Percentiles rank a stretch among this genome's conserved stretches.
Conservation (phyloP, 2,113 vertebrate genomes). For the Ahaetulla prasina region DNA sequence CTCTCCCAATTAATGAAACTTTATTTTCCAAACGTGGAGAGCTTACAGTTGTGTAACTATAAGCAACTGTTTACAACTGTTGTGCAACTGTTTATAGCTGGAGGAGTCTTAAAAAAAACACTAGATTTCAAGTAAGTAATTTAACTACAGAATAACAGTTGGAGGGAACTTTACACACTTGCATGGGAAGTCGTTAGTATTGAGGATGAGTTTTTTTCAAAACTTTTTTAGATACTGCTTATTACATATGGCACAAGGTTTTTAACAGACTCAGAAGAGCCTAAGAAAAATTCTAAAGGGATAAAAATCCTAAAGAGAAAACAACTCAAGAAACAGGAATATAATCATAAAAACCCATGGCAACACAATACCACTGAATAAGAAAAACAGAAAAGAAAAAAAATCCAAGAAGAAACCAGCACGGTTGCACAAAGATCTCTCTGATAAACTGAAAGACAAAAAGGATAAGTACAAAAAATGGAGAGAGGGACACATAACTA, state of each 20-base stretch:
- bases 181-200: neutral
- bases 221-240: neutral
- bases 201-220: neutral
- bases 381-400: neutral
- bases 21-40: neutral
- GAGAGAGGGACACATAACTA: too few relatives aligned
- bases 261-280: neutral
- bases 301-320: neutral
- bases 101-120: neutral
- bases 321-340: neutral
- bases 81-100: neutral
- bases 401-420: neutral
- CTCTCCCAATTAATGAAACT: neutral
- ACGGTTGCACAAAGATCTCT: neutral
- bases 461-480: too few relatives aligned
- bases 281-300: neutral
- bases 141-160: neutral
- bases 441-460: too few relatives aligned
- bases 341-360: neutral
- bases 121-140: neutral
- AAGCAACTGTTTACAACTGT: too few relatives aligned
- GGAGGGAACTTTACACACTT: neutral
- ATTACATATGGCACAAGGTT: neutral
- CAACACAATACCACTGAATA: neutral
- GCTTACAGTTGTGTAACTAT: neutral